Percentiles rank a stretch among this genome's conserved stretches.
These are phyloP conservation scores for Aurelia coerulea DNA, from an alignment of 30 jellyfish, hydroid and myxozoan species.

Conservation along the genomic window DNA sequence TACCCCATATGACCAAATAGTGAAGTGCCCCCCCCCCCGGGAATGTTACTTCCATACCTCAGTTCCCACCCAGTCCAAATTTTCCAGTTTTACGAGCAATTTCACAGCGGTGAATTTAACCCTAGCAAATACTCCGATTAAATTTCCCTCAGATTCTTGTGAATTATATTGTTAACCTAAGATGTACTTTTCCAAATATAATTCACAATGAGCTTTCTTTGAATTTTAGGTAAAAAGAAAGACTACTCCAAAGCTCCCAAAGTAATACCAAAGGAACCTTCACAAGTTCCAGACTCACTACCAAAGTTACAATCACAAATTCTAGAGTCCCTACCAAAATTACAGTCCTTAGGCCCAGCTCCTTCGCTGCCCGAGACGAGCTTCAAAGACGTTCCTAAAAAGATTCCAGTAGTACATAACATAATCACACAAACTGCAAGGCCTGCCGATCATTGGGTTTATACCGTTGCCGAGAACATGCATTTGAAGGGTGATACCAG, in stretches of 20 bases:
- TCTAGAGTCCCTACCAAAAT: neutral
- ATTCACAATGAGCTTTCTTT: neutral
- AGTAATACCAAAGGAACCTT: neutral
- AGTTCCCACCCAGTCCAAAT: no score
- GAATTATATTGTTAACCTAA: no score
- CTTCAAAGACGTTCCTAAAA: neutral
- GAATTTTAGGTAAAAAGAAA: constrained; percentile 12
- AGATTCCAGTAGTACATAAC: neutral
- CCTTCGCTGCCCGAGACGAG: neutral
- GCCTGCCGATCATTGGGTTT: constrained; percentile 74
- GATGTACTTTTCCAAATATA: no score
- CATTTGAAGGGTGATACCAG: constrained; percentile 59
- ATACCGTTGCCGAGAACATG: constrained; percentile 59
- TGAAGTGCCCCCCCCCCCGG: no score
- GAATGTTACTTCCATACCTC: no score
- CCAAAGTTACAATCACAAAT: neutral
- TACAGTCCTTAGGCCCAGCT: neutral
- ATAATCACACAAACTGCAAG: neutral
- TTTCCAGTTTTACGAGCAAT: no score
- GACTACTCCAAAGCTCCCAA: constrained; percentile 13
- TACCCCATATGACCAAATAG: no score
- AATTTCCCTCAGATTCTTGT: no score
- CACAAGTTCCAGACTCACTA: neutral
- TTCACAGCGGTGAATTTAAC: no score
- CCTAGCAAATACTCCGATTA: no score